phyloP scores from a whole-genome alignment of 1,140 invertebrate genomes.

The Heliothis subflexa region DNA sequence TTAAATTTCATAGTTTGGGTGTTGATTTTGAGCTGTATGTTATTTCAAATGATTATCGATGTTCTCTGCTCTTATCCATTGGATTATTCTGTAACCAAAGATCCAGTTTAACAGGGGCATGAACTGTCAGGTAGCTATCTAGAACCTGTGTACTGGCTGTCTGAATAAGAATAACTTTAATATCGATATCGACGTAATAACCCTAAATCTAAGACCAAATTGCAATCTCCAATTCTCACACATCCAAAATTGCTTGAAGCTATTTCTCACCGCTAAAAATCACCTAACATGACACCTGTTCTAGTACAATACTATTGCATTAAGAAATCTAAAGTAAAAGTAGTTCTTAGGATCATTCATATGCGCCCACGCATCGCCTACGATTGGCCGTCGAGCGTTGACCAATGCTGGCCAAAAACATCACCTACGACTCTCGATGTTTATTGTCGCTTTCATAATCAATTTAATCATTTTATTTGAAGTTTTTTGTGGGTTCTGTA shows the following conservation, averaged over 20 bases:
- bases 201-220: no score
- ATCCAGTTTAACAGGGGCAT: no score
- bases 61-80: no score
- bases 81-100: no score
- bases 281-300: slow-evolving; percentile 8
- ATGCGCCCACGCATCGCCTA: slow-evolving; percentile 62
- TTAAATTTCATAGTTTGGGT: no score
- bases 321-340: slow-evolving; percentile 70
- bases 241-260: not conserved
- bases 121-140: no score
- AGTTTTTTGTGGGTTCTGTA: not conserved
- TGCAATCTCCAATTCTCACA: not conserved
- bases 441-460: slow-evolving; percentile 37
- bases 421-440: slow-evolving; percentile 64
- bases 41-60: no score
- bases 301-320: slow-evolving; percentile 25
- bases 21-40: no score
- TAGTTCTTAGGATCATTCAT: slow-evolving; percentile 62
- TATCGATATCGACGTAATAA: no score
- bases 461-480: slow-evolving; percentile 14
- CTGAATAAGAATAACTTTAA: no score
- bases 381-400: slow-evolving; percentile 57
- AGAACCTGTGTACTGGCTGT: no score
- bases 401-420: slow-evolving; percentile 76
- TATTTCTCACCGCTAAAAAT: slow-evolving; percentile 1